phyloP scores from a whole-genome alignment of 2,888 invertebrate species.

The Leptinotarsa peninsularis region DNA sequence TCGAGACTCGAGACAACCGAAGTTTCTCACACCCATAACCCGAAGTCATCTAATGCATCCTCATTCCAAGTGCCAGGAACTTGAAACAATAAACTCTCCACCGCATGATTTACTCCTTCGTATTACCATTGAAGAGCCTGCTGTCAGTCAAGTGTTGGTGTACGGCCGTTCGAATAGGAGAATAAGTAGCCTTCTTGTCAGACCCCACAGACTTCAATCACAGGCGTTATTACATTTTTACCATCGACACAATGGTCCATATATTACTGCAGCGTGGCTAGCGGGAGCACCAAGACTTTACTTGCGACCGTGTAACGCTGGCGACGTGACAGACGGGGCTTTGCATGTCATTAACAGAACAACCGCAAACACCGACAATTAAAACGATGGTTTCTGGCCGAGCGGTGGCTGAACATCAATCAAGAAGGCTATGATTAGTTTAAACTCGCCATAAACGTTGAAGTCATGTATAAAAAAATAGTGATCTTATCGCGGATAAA shows the following conservation, averaged over 20 bases:
- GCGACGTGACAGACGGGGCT: conserved; percentile 21
- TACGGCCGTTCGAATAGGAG: conserved; percentile 51
- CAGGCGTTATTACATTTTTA: conserved; percentile 63
- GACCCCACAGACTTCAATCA: conserved; percentile 60
- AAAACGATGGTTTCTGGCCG: conserved; percentile 57
- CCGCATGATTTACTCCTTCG: conserved; percentile 33
- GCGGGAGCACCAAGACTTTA: conserved; percentile 28
- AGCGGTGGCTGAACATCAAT: conserved; percentile 53
- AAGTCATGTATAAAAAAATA: no score
- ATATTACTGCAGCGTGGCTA: conserved; percentile 57
- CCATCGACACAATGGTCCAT: conserved; percentile 64
- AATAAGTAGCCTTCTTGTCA: conserved; percentile 63
- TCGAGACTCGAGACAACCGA: no score
- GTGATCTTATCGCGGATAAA: no score
- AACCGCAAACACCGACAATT: conserved; percentile 59
- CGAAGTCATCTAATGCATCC: neutral
- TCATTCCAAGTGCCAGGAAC: conserved; percentile 5
- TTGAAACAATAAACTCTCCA: conserved; percentile 21
- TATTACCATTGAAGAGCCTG: conserved; percentile 53
- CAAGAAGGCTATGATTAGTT: conserved; percentile 18
- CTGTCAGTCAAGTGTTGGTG: conserved; percentile 61
- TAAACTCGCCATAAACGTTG: neutral
- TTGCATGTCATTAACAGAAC: conserved; percentile 54
- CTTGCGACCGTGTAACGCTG: conserved; percentile 31
- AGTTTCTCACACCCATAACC: neutral